Evolutionary conservation across 2,888 invertebrate genomes (phyloP), one percentile per base, ranked within the genome.

Genomic region (Philhelius pedissequus): DNA sequence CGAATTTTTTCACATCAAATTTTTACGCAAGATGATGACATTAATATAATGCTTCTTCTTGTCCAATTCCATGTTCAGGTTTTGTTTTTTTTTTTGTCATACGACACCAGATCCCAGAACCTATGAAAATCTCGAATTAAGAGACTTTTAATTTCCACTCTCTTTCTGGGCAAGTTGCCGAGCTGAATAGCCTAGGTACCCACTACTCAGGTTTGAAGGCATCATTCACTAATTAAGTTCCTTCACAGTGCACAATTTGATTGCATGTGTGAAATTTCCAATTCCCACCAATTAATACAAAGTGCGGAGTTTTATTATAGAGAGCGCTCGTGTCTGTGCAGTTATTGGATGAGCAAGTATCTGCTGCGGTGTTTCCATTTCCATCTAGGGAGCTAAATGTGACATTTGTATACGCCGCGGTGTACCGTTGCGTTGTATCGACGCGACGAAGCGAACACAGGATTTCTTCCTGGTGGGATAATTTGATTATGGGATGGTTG

Each of bases 271-370:
- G 70, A 77, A 82, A 60, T 54, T 52, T 71, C 22, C 71, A 69
- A 81, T 81, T 81, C 70, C 58, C 70, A 64, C 20, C 56, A 82
- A 81, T 81, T 77, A 66, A 81, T 81, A 77, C 77, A 81, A 81
- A 82, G 81, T 82, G 56, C 58, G 43, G 15, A 20, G 32, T 66
- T 82, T 80, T 80, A 79, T 74, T 74, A n/a, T n/a, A 35, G 30
- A 30, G 27, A 27, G 22, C 38, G 54, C 43, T 32, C 56, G 71
- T 48, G 58, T 40, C 32, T 27, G 25, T 45, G 38, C 45, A 40
- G 20, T 60, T 58, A 30, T 13, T 43, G 15, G 38, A 27, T 13
- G 62, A 40, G 7, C 30, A 27, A 20, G 48, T 25, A 50, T 25
- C 56, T 48, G 35, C 20, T 56, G 56, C n/a, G n/a, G n/a, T n/a